Conservation (phyloP, 1,140 invertebrate genomes). For the Ostrea denselamellosa region DNA sequence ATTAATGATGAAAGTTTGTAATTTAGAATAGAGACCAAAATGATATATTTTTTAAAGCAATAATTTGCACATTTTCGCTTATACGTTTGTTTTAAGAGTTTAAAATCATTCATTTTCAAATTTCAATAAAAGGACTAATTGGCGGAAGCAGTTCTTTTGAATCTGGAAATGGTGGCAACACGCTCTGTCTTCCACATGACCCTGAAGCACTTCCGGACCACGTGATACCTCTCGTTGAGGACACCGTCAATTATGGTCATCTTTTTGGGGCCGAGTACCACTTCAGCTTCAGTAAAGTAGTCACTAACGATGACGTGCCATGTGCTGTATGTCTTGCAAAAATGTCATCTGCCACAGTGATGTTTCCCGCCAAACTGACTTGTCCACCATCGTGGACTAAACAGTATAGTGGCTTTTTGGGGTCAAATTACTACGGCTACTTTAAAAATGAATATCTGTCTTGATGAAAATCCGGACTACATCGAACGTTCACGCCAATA, state of each 20-base stretch:
- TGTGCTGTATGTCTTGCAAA: constrained; percentile 37
- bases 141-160: neutral
- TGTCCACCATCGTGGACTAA: constrained; percentile 27
- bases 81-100: too few relatives aligned
- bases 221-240: neutral
- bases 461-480: constrained; percentile 25
- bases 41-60: too few relatives aligned
- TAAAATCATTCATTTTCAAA: too few relatives aligned
- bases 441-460: neutral
- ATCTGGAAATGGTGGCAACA: constrained; percentile 1
- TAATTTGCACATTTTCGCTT: too few relatives aligned
- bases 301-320: constrained; percentile 38
- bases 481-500: neutral
- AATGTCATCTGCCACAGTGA: neutral
- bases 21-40: too few relatives aligned
- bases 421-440: neutral
- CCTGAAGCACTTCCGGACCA: neutral
- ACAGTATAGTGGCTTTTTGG: constrained; percentile 38
- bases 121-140: neutral
- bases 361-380: constrained; percentile 24
- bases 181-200: constrained; percentile 31
- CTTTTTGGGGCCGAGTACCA: constrained; percentile 43
- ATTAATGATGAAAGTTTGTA: too few relatives aligned
- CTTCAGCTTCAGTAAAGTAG: constrained; percentile 18
- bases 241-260: neutral